Base-by-base conservation (phyloP, 2,113 vertebrate species). In the Edolisoma coerulescens region DNA sequence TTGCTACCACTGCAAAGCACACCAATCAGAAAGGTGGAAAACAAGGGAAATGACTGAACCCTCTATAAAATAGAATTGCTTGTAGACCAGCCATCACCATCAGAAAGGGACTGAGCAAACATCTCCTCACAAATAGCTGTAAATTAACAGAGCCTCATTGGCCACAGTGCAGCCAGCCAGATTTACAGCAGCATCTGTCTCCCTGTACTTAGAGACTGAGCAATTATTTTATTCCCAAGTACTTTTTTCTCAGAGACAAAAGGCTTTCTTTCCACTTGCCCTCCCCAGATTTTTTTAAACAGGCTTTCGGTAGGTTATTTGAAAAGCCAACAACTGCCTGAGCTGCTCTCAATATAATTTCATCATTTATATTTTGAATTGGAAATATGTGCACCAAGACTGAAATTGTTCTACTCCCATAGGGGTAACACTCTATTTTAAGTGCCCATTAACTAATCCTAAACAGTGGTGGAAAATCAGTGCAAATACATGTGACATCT, bases 371-470 rank as follows among this genome's bases (percentile, higher is more conserved):
- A 83, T 77, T 97, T 70, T 3, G 20, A 70, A 67, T 75, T 54
- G 47, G 82, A 93, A 94, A 91, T 32, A 75, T 87, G 61, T 80
- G 93, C 13, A 11, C 95, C 56, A 56, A 87, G 87, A 95, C 87
- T 90, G 84, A 95, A 96, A 94, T 97, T 91, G 80, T 94, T 97
- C 96, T 89, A 85, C 81, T 97, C 97, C 97, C 93, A 90, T 37
- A 44, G 96, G 96, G 83, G 70, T 89, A 89, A 78, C 91, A 77
- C 96, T 97, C 90, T 95, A 79, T 77, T 91, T 95, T 94, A 97
- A 98, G 96, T 96, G 83, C 91, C 97, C 97, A 97, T 98, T 97
- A 98, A 96, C 93, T 92, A 94, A 91, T 92, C 76, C 79, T 95
- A 95, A 95, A 96, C 93, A 95, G 91, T 89, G 71, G 95, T 77